Evolutionary conservation across 2,113 vertebrate genomes (phyloP), one percentile per base, ranked within the genome.

Genomic region (Malurus melanocephalus): DNA sequence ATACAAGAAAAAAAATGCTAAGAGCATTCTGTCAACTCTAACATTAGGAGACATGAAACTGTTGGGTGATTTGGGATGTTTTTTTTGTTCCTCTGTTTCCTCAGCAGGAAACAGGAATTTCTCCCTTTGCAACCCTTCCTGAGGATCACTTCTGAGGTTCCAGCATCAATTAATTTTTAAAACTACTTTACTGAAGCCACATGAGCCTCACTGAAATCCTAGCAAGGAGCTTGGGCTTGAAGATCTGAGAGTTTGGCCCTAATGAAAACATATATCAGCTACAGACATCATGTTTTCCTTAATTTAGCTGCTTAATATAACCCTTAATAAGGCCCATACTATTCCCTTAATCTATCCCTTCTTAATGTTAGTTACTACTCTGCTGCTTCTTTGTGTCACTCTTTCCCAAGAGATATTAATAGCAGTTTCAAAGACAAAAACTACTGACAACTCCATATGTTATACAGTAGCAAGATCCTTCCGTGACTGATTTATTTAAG

Each of bases 401-500:
- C 40, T 73, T 76, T 57, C 68, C 60, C 55, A 76, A 38, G 85
- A 77, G 40, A 67, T 51, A 91, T 40, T 80, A 91, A 60, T 59
- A 82, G 76, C 82, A 51, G 28, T 76, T 91, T 76, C 55, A 83
- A 73, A 89, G 60, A 83, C 48, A 69, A 92, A 76, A 92, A 33
- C 22, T 28, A 85, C 65, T 77, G 72, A 71, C 75, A 89, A 94
- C 26, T 83, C 67, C 64, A 27, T 87, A 87, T 62, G 67, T 55
- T 69, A 23, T 27, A 80, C 38, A 72, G 46, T 24, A 85, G 79
- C 38, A 61, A 76, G 38, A 69, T 87, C 21, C 27, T 85, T 85
- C 38, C 42, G 61, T 76, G 75, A 62, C 38, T 76, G 67, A 86
- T 83, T 83, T 80, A 72, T 90, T 80, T 80, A 78, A 77, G 43